Percentiles rank a stretch among this genome's conserved stretches.
phyloP scores from a whole-genome alignment of 2,888 invertebrate genomes.

The Rhagonycha lutea region DNA sequence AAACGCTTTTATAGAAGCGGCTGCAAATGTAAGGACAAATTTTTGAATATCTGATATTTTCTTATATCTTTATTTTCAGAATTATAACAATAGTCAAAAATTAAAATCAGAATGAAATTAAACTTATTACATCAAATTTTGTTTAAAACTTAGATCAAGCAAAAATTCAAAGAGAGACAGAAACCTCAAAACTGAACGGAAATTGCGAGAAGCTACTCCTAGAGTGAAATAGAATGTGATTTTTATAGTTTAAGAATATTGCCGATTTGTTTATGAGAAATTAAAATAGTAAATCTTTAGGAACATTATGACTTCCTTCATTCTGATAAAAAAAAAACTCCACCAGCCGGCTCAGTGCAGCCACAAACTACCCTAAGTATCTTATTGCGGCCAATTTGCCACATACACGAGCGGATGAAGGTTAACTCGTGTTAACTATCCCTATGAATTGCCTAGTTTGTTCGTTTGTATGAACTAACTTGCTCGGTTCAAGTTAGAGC shows the following conservation, averaged over 20 bases:
- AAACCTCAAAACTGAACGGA: background rate
- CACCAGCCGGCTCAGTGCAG: too few relatives aligned
- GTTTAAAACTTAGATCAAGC: background rate
- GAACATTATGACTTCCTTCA: too few relatives aligned
- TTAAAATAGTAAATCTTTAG: too few relatives aligned
- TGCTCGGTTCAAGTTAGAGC: too few relatives aligned
- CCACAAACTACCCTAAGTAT: too few relatives aligned
- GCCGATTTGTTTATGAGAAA: background rate
- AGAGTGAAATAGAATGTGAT: background rate
- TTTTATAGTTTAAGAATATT: background rate
- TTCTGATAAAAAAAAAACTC: too few relatives aligned
- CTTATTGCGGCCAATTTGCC: too few relatives aligned
- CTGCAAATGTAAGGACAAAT: slow-evolving; percentile 33
- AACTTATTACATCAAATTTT: background rate
- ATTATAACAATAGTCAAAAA: background rate
- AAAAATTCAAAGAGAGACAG: too few relatives aligned
- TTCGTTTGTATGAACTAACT: too few relatives aligned
- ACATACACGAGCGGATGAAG: too few relatives aligned
- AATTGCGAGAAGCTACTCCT: background rate
- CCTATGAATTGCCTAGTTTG: too few relatives aligned
- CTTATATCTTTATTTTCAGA: background rate
- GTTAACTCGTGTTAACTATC: too few relatives aligned
- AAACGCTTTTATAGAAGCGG: slow-evolving; percentile 41
- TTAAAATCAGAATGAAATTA: background rate
- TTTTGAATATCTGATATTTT: background rate